These are phyloP conservation scores for Phrynocephalus guinanensis DNA, from an alignment of 2,797 vertebrate genomes.

Conservation along the genomic window DNA sequence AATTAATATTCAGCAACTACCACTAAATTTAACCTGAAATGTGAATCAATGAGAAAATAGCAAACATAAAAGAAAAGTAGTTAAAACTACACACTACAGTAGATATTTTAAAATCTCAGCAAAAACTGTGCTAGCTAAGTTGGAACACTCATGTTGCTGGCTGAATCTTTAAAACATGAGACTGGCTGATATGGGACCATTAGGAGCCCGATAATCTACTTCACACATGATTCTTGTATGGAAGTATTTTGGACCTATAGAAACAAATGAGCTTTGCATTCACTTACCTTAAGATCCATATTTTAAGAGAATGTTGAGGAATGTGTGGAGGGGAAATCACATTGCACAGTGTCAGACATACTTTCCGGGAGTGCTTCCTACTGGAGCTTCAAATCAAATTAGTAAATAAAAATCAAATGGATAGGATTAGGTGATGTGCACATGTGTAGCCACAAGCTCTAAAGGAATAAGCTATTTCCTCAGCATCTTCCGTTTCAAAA, in stretches of 20 bases:
- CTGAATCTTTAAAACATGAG: neutral
- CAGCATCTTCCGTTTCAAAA: neutral
- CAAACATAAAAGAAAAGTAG: neutral
- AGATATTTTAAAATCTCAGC: neutral
- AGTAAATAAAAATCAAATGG: neutral
- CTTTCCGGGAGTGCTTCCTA: neutral
- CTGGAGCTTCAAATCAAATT: neutral
- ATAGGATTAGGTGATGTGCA: neutral
- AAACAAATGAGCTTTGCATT: neutral
- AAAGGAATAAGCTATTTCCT: neutral
- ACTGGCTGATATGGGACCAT: neutral
- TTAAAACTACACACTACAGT: constrained; percentile 2
- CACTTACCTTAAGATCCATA: neutral
- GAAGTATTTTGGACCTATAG: neutral
- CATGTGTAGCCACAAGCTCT: neutral
- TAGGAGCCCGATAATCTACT: neutral
- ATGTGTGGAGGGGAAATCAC: neutral
- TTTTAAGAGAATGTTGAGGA: neutral
- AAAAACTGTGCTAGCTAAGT: neutral
- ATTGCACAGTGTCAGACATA: neutral
- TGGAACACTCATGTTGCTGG: neutral
- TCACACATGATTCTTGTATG: neutral
- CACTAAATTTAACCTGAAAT: neutral
- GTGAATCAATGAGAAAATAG: constrained; percentile 13
- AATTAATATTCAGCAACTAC: neutral